Conservation (phyloP, 2,888 invertebrate genomes). For the Agonum fuliginosum region DNA sequence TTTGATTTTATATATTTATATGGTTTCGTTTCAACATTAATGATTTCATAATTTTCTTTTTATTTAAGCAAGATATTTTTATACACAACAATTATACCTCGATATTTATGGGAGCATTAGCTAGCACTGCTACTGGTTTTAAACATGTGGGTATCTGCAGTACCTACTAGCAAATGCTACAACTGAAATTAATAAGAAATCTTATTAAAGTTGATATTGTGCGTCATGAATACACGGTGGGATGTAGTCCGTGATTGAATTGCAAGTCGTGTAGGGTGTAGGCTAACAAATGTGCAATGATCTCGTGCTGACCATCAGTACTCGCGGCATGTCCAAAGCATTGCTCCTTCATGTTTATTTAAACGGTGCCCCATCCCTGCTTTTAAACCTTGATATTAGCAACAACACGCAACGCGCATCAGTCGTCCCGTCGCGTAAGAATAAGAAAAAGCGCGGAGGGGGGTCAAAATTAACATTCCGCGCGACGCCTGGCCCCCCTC, state of each 20-base stretch:
- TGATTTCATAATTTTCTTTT: too few species aligned
- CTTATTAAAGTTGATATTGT: background rate
- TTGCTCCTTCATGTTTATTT: slow-evolving; percentile 57
- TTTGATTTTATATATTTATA: too few species aligned
- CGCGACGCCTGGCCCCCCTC: slow-evolving; percentile 70
- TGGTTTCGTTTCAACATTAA: too few species aligned
- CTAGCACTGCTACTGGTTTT: too few species aligned
- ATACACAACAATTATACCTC: too few species aligned
- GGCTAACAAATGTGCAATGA: slow-evolving; percentile 19
- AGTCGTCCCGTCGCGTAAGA: slow-evolving; percentile 63
- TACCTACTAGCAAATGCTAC: background rate
- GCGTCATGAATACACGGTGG: background rate
- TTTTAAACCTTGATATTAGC: slow-evolving; percentile 59
- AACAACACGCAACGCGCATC: slow-evolving; percentile 58
- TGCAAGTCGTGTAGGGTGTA: background rate
- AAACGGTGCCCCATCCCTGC: slow-evolving; percentile 49
- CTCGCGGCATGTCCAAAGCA: slow-evolving; percentile 50
- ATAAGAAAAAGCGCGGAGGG: slow-evolving; percentile 64
- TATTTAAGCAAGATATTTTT: too few species aligned
- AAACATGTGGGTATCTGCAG: too few species aligned
- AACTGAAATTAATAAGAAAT: background rate
- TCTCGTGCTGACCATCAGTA: slow-evolving; percentile 35
- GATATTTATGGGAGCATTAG: too few species aligned
- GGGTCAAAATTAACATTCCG: slow-evolving; percentile 73
- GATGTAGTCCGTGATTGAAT: background rate